phyloP scores from a whole-genome alignment of 2,888 invertebrate genomes.

The Allolobophora icterica region DNA sequence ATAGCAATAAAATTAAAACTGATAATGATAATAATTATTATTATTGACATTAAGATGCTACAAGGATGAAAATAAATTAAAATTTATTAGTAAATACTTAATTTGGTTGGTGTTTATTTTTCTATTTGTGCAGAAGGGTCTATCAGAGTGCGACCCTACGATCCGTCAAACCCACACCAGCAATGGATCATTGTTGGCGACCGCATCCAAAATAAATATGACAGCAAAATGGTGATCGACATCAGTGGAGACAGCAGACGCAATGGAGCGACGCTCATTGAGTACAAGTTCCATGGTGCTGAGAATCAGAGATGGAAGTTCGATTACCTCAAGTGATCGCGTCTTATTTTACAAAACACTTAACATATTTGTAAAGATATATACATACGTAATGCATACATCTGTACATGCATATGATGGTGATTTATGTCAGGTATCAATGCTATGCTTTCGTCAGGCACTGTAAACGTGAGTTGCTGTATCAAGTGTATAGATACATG shows the following conservation, averaged over 20 bases:
- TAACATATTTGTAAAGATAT: neutral
- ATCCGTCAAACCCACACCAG: constrained; percentile 36
- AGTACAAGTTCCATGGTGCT: constrained; percentile 43
- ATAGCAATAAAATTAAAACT: neutral
- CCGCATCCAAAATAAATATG: constrained; percentile 40
- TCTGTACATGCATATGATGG: too few species aligned
- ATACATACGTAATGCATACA: neutral
- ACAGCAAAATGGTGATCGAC: constrained; percentile 39
- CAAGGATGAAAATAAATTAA: neutral
- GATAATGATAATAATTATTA: neutral
- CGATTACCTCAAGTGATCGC: constrained; percentile 37
- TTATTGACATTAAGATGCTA: neutral
- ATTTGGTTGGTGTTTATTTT: neutral
- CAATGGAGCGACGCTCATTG: constrained; percentile 31
- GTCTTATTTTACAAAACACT: neutral
- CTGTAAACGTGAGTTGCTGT: neutral
- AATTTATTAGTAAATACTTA: neutral
- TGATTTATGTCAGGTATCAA: neutral
- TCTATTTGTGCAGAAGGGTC: neutral
- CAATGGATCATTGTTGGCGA: constrained; percentile 42
- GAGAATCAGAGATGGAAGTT: constrained; percentile 43
- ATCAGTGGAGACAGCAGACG: constrained; percentile 31
- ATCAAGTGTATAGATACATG: neutral
- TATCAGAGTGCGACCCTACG: constrained; percentile 35
- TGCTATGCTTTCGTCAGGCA: neutral